phyloP scores from a whole-genome alignment of 2,888 invertebrate species.

The Lochmaea crataegi region DNA sequence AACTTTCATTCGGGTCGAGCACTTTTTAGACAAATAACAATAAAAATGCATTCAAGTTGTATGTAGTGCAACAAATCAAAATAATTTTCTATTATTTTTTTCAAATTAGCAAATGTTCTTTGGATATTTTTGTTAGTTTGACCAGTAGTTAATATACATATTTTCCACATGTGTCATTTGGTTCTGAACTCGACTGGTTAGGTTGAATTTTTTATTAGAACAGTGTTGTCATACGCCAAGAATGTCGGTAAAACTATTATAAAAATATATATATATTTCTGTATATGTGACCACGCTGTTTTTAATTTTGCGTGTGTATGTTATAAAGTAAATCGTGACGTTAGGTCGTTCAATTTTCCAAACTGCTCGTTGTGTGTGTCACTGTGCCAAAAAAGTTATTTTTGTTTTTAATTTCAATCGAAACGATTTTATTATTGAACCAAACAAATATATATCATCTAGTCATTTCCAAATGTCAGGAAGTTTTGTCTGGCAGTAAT shows the following conservation, averaged over 20 bases:
- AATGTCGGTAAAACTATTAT: background rate
- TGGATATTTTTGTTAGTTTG: too few species aligned
- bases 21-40: too few species aligned
- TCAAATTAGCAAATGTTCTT: too few species aligned
- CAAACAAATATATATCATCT: background rate
- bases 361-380: background rate
- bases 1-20: too few species aligned
- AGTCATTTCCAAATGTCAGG: constrained; percentile 4
- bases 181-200: too few species aligned
- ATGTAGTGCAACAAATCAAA: too few species aligned
- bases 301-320: background rate
- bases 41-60: too few species aligned
- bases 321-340: background rate
- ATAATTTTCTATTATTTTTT: too few species aligned
- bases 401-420: constrained; percentile 18
- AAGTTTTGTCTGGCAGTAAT: constrained; percentile 9
- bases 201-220: background rate
- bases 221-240: background rate
- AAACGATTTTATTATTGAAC: constrained; percentile 14
- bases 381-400: constrained; percentile 18
- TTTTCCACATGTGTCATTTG: too few species aligned
- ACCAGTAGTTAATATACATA: too few species aligned
- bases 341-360: background rate
- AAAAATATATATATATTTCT: background rate
- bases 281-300: background rate